phyloP scores from a whole-genome alignment of 2,888 invertebrate genomes.

The Lasiommata megera region DNA sequence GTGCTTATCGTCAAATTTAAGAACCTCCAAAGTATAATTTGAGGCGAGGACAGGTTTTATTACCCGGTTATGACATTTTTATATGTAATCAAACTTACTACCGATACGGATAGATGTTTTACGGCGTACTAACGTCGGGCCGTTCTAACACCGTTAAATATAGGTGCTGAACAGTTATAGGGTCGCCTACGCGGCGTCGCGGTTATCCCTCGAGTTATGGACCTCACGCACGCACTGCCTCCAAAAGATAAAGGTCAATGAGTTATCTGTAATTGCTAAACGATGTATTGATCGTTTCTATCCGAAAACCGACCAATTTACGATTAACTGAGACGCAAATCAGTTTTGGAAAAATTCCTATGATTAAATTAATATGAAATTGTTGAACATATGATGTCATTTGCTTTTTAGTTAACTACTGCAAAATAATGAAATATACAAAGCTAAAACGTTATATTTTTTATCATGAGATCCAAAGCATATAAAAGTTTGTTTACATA shows the following conservation, averaged over 20 bases:
- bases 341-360: too few relatives aligned
- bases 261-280: slow-evolving; percentile 22
- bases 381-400: too few relatives aligned
- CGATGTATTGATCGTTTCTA: slow-evolving; percentile 1
- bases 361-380: too few relatives aligned
- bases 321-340: too few relatives aligned
- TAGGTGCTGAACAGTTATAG: slow-evolving; percentile 37
- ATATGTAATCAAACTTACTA: slow-evolving; percentile 9
- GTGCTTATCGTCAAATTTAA: neutral
- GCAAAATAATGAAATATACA: too few relatives aligned
- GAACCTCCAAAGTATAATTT: slow-evolving; percentile 1
- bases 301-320: neutral
- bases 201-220: slow-evolving; percentile 49
- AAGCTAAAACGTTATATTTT: too few relatives aligned
- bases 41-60: slow-evolving; percentile 14
- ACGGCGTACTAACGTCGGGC: slow-evolving; percentile 6
- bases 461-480: too few relatives aligned
- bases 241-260: slow-evolving; percentile 38
- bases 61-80: slow-evolving; percentile 12
- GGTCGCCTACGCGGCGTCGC: slow-evolving; percentile 46
- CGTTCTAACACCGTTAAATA: slow-evolving; percentile 40
- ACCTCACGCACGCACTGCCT: slow-evolving; percentile 42
- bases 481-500: too few relatives aligned
- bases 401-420: too few relatives aligned
- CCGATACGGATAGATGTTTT: slow-evolving; percentile 14